Evolutionary conservation across 2,888 invertebrate species (phyloP).

Genomic region (Seira musarum): DNA sequence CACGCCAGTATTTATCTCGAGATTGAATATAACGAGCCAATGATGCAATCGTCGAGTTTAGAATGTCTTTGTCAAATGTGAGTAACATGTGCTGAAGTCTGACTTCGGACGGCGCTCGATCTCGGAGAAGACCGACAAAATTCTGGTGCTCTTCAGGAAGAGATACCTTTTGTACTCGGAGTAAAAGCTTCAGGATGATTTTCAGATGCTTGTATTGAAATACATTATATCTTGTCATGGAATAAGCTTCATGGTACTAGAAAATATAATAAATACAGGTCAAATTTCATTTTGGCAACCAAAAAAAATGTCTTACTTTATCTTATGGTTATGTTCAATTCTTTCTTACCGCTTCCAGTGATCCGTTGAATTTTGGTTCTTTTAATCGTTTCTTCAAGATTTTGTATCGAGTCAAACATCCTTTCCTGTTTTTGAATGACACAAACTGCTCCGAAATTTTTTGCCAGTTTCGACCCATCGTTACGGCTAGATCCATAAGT

Average conservation of each 20-base stretch:
- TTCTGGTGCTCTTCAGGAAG: constrained; percentile 23
- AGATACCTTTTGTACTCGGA: constrained; percentile 30
- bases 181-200: constrained; percentile 59
- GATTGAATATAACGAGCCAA: constrained; percentile 53
- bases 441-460: constrained; percentile 64
- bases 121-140: constrained; percentile 55
- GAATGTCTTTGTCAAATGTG: constrained; percentile 57
- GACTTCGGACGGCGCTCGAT: constrained; percentile 55
- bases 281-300: background rate
- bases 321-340: constrained; percentile 10
- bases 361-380: constrained; percentile 49
- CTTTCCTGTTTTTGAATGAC: constrained; percentile 68
- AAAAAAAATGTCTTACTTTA: constrained; percentile 2
- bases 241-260: constrained; percentile 68
- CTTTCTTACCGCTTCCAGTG: constrained; percentile 62
- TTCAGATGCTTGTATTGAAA: constrained; percentile 66
- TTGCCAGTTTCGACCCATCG: constrained; percentile 65
- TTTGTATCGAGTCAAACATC: constrained; percentile 66
- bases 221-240: constrained; percentile 68
- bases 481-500: constrained; percentile 57
- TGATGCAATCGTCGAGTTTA: constrained; percentile 48
- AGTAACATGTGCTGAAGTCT: constrained; percentile 65
- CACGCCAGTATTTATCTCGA: constrained; percentile 59
- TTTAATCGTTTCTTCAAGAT: constrained; percentile 57
- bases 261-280: constrained; percentile 7